Percentiles rank a stretch among this genome's conserved stretches.
Conservation (phyloP, 2,113 vertebrate species). For the Shinisaurus crocodilurus region DNA sequence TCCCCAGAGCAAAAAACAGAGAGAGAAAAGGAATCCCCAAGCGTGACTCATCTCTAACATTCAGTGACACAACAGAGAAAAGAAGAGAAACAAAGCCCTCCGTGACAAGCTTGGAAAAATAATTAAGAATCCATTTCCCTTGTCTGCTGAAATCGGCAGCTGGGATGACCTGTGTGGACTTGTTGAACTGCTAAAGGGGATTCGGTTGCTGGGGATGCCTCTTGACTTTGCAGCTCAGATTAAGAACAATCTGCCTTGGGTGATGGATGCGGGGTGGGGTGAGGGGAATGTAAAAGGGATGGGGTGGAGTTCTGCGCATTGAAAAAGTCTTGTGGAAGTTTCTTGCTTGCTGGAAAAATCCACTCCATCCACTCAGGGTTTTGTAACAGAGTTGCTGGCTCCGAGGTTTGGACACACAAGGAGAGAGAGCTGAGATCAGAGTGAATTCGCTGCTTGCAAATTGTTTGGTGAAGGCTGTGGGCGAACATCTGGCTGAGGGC, state of each 20-base stretch:
- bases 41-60: conserved; percentile 8
- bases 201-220: conserved; percentile 24
- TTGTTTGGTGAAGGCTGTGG: conserved; percentile 31
- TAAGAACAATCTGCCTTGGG: conserved; percentile 18
- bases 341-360: neutral
- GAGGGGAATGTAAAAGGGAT: neutral
- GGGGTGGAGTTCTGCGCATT: neutral
- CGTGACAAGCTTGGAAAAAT: conserved; percentile 44
- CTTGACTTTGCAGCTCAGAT: conserved; percentile 24
- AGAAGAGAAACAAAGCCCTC: conserved; percentile 23
- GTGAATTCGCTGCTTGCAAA: conserved; percentile 22
- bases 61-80: conserved; percentile 29
- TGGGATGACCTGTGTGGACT: conserved; percentile 33
- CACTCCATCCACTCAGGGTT: neutral
- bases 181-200: conserved; percentile 28
- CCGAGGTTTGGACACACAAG: conserved; percentile 34
- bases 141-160: conserved; percentile 11
- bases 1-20: no score
- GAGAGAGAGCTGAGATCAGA: conserved; percentile 35
- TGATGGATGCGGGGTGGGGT: conserved; percentile 4
- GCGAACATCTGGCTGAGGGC: conserved; percentile 25
- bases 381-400: conserved; percentile 31
- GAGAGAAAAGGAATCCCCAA: conserved; percentile 9
- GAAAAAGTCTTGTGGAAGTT: neutral
- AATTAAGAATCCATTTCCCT: conserved; percentile 39